Percentiles rank a stretch among this genome's conserved stretches.
Conservation (phyloP, 2,888 invertebrate genomes). For the Hypomecis atomaria region DNA sequence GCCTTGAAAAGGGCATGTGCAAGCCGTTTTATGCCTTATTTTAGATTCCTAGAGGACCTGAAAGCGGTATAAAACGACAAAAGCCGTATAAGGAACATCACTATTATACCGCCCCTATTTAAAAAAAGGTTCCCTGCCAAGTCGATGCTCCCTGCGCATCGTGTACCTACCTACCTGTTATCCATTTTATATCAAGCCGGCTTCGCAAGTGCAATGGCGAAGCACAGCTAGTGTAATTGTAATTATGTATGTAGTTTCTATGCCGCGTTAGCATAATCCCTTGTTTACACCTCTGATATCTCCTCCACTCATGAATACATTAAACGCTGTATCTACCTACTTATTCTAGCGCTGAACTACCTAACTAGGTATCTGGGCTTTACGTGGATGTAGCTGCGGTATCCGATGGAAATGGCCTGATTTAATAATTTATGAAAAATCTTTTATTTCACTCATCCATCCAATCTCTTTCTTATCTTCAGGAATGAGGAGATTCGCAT, state of each 20-base stretch:
- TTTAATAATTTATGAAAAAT: background rate
- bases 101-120: too few species aligned
- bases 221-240: slow-evolving; percentile 1
- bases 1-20: too few species aligned
- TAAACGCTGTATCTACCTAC: slow-evolving; percentile 13
- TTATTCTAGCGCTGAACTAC: background rate
- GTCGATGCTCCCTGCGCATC: too few species aligned
- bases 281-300: slow-evolving; percentile 25
- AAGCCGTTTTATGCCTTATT: too few species aligned
- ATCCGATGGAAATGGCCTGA: background rate
- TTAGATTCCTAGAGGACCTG: too few species aligned
- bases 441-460: background rate
- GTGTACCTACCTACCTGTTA: too few species aligned
- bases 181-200: too few species aligned
- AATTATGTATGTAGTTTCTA: background rate
- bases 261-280: slow-evolving; percentile 24
- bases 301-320: slow-evolving; percentile 22
- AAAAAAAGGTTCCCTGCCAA: too few species aligned
- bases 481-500: too few species aligned
- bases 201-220: background rate
- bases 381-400: background rate
- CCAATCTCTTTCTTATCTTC: too few species aligned
- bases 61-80: too few species aligned
- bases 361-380: background rate
- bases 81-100: too few species aligned